Percentiles rank a stretch among this genome's conserved stretches.
These are phyloP conservation scores for Drosophila limbata DNA, from an alignment of 2,888 invertebrate genomes.

Conservation along the genomic window DNA sequence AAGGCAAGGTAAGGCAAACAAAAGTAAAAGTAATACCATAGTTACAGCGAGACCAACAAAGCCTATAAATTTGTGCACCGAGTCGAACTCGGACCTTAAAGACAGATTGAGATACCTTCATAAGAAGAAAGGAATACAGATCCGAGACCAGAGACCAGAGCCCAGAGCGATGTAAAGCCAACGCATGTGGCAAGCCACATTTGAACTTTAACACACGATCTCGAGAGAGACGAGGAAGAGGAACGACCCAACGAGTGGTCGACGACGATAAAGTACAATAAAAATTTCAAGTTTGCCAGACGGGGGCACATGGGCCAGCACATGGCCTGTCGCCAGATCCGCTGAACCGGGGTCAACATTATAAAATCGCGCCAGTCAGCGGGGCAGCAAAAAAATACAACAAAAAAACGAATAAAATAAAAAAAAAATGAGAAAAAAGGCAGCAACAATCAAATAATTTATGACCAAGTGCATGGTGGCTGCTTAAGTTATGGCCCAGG, in stretches of 20 bases:
- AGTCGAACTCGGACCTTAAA: conserved; percentile 39
- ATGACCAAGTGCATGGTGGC: conserved; percentile 79
- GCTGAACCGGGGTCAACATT: conserved; percentile 77
- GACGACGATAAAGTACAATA: conserved; percentile 61
- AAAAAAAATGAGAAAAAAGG: conserved; percentile 14
- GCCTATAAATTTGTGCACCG: conserved; percentile 57
- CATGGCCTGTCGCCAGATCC: conserved; percentile 64
- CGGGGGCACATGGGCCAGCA: conserved; percentile 37
- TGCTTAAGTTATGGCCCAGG: conserved; percentile 70
- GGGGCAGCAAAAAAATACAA: conserved; percentile 18
- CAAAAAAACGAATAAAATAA: background rate
- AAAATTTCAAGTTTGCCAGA: conserved; percentile 74
- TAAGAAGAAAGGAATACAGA: conserved; percentile 51
- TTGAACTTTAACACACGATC: conserved; percentile 77
- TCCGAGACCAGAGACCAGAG: background rate
- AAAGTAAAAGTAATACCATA: conserved; percentile 60
- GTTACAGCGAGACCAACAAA: conserved; percentile 27
- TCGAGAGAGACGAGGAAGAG: conserved; percentile 21
- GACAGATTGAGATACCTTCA: conserved; percentile 77
- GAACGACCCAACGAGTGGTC: conserved; percentile 47
- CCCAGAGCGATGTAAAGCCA: conserved; percentile 10
- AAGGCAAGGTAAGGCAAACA: conserved; percentile 29
- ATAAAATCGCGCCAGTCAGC: conserved; percentile 66
- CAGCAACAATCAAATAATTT: conserved; percentile 79
- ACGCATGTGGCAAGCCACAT: conserved; percentile 73